A percentile compares a stretch with the other conserved stretches of the same genome.
phyloP scores from a whole-genome alignment of 2,888 invertebrate genomes.

The Helicoverpa assulta region DNA sequence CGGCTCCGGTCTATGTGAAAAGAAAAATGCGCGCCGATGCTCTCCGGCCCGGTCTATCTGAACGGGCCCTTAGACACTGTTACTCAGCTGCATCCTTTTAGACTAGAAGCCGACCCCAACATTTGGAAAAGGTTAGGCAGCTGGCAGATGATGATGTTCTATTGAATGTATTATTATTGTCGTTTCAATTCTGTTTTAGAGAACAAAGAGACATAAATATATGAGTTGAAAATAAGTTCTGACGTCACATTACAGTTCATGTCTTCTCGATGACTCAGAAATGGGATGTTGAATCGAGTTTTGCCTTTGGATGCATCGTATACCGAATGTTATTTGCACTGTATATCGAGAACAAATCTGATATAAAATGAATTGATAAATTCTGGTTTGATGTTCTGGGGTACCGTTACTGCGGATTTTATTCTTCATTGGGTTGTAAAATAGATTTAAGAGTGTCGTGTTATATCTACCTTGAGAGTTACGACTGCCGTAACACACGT shows the following conservation, averaged over 20 bases:
- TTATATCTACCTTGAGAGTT: too few species aligned
- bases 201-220: slow-evolving; percentile 40
- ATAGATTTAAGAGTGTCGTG: too few species aligned
- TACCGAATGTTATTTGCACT: slow-evolving; percentile 19
- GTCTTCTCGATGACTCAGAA: slow-evolving; percentile 42
- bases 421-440: not conserved
- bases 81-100: too few species aligned
- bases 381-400: not conserved
- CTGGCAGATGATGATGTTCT: too few species aligned
- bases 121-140: too few species aligned
- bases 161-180: slow-evolving; percentile 11
- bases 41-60: too few species aligned
- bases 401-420: not conserved
- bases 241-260: slow-evolving; percentile 41
- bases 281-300: slow-evolving; percentile 21
- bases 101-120: too few species aligned
- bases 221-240: slow-evolving; percentile 29
- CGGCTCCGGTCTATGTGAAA: too few species aligned
- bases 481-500: too few species aligned
- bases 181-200: slow-evolving; percentile 35
- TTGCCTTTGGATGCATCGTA: slow-evolving; percentile 14
- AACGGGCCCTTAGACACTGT: too few species aligned
- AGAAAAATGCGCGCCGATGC: too few species aligned
- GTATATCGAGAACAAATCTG: slow-evolving; percentile 7
- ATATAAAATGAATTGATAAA: not conserved